Base-by-base conservation (phyloP, 1,140 invertebrate genomes). In the Goniozus legneri region DNA sequence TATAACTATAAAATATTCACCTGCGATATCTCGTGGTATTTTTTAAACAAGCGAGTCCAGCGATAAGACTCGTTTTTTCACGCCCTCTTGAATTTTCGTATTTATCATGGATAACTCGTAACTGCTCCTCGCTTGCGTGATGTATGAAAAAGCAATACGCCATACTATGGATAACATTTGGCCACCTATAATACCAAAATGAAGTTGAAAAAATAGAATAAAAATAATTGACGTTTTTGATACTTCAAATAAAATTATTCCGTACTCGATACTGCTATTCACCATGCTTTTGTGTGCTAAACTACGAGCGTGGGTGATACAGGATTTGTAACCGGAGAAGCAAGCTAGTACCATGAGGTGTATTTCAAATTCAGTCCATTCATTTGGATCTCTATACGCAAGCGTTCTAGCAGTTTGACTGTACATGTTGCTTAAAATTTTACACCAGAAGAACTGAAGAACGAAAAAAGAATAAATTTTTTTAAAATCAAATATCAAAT, bases 41-140 rank as follows among this genome's bases (percentile, higher is more conserved):
- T n/a, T n/a, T n/a, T n/a, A n/a, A n/a, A n/a, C n/a, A n/a, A n/a
- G n/a, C n/a, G n/a, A n/a, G n/a, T n/a, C n/a, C 73, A 0, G 75
- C 65, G 0, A 82, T 64, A 3, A 82, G 80, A 21, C 78, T 71
- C 16, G 79, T 76, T 68, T 80, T 80, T 39, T 83, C 80, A 0
- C 78, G 75, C 0, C 77, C 74, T 0, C 62, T 50, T 24, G 40
- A 15, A 22, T 39, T 27, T 20, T 76, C 74, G 52, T 82, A 82
- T 40, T 65, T 69, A 13, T 75, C 57, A 47, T 75, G 76, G n/a
- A n/a, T 8, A 81, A 67, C 46, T 77, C 79, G 8, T 81, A 57
- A 83, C 58, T 82, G 80, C 14, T 65, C 56, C 10, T 65, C 67
- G 15, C 74, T 69, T 0, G 78, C 80, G 33, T 79, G 54, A 18